phyloP scores from a whole-genome alignment of 2,797 vertebrate genomes.

The Apogon talboti region DNA sequence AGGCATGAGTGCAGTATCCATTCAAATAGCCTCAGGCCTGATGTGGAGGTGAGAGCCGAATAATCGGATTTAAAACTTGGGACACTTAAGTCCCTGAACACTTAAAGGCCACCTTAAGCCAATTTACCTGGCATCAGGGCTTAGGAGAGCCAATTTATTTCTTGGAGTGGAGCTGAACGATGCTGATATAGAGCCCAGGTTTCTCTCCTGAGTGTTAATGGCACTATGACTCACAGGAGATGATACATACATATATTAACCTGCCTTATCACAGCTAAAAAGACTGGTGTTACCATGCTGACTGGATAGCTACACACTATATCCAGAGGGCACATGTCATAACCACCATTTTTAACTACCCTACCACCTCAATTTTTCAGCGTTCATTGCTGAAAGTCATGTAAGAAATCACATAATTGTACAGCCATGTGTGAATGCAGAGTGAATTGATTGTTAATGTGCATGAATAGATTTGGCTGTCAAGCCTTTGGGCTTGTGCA shows the following conservation, averaged over 20 bases:
- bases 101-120: conserved; percentile 84
- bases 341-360: conserved; percentile 48
- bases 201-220: conserved; percentile 72
- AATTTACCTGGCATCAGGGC: conserved; percentile 83
- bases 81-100: conserved; percentile 79
- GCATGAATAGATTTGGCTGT: conserved; percentile 32
- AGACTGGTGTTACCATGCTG: conserved; percentile 40
- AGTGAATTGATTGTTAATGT: conserved; percentile 50
- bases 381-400: conserved; percentile 47
- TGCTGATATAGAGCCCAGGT: conserved; percentile 64
- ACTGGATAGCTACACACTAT: conserved; percentile 39
- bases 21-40: conserved; percentile 73
- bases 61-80: conserved; percentile 84
- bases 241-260: conserved; percentile 68
- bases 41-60: conserved; percentile 77
- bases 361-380: conserved; percentile 40
- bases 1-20: conserved; percentile 57
- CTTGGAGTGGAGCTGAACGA: conserved; percentile 70
- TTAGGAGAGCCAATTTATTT: conserved; percentile 82
- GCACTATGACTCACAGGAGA: conserved; percentile 66
- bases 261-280: conserved; percentile 55
- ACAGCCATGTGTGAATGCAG: conserved; percentile 38
- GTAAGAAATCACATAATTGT: conserved; percentile 31
- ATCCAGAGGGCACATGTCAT: conserved; percentile 41
- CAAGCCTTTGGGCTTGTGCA: conserved; percentile 3